Evolutionary conservation across 2,797 vertebrate genomes (phyloP), one percentile per base, ranked within the genome.

Genomic region (Psittacula derbiana): DNA sequence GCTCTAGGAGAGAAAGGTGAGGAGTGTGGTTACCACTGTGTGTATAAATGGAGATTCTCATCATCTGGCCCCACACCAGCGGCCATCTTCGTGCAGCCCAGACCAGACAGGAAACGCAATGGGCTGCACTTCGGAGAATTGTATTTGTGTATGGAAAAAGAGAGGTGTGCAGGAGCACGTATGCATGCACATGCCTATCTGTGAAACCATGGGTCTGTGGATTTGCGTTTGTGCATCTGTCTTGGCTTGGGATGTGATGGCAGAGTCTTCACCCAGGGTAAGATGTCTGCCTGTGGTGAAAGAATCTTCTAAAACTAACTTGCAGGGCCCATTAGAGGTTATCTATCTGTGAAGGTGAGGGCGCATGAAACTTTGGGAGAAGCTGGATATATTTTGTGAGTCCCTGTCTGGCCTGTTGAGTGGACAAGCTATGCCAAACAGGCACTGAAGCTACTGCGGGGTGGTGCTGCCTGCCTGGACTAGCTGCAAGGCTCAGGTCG

Each of bases 41-140:
- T 30, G 3, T 31, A 7, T 14, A 44, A 65, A 65, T 46, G 41
- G 28, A 92, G 7, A 17, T 47, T 84, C 31, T 75, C 49, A 50
- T 36, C 10, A 23, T 58, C 38, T 49, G 44, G 31, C 58, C 73
- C 23, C 62, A 73, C 46, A 79, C 4, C 36, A 92, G 20, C 0
- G 18, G 44, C 71, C 80, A 55, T 86, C 28, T 10, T 27, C 1
- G 0, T n/a, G 46, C 44, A 74, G 67, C 20, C 57, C 66, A 80
- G 61, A 76, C 44, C 57, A 90, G 74, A 74, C 80, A 91, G 93
- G 86, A 96, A 96, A 71, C 0, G 0, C 27, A 18, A 85, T 67
- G 31, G 25, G 33, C 30, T 93, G 64, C 31, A 20, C 53, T 92
- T 90, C 78, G 87, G 52, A 95, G 74, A 90, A 46, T 30, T 80